Evolutionary conservation across 1,140 invertebrate genomes (phyloP), one percentile per base, ranked within the genome.

Genomic region (Scaptodrosophila lebanonensis): DNA sequence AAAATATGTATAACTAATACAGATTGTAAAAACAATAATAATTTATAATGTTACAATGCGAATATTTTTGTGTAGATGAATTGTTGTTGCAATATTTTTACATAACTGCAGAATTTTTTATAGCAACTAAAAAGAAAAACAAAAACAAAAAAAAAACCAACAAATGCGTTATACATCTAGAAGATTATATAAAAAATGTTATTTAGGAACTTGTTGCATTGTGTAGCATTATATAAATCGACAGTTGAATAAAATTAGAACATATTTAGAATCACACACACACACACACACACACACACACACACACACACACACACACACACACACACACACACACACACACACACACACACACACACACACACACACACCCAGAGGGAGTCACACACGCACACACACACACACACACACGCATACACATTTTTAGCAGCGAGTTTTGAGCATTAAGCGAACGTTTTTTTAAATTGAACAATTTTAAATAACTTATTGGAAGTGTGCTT

Each of bases 191-290:
- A 66, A 56, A 58, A 48, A 82, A 82, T 79, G 73, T 79, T 79
- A 79, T 82, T 61, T 82, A 79, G 73, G 50, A 63, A 82, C 40
- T 73, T 79, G 73, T 79, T 79, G 65, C 66, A 79, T 73, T 79
- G 49, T 71, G 72, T 77, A 76, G 71, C 45, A 53, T 71, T 54
- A 73, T 39, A 69, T 58, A 44, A 59, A 72, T 52, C 59, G 67
- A 71, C 33, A 42, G 67, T 73, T 77, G 72, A 65, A 64, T 63
- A 72, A 40, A 51, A 50, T 39, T 60, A 54, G 40, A 47, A 39
- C 32, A 38, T 13, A 20, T 29, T 69, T 36, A 47, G 40, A 12
- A 48, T 33, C 29, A 38, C 43, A 36, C 43, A 30, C 30, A 63
- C 49, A 39, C 27, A 38, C n/a, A 47, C 43, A 40, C 43, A 13